phyloP scores from a whole-genome alignment of 2,113 vertebrate species.

The Pelecanus crispus region DNA sequence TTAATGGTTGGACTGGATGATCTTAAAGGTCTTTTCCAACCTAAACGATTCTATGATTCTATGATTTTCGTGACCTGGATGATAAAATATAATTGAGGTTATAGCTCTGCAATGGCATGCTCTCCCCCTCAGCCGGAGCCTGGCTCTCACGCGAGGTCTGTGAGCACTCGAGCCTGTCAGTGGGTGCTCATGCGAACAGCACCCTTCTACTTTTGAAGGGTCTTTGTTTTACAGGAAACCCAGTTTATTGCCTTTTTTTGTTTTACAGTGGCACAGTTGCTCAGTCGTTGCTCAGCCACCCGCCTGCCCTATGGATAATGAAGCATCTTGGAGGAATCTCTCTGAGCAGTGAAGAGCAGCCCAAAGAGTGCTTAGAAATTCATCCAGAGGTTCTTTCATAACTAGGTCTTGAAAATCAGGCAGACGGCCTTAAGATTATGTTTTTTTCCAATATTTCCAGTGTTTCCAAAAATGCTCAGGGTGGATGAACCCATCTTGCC shows the following conservation, averaged over 20 bases:
- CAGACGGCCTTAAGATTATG: neutral
- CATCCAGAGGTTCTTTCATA: neutral
- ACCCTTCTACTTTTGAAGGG: neutral
- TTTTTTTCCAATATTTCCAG: neutral
- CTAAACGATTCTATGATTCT: too few relatives aligned
- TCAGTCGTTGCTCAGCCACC: neutral
- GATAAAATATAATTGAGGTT: neutral
- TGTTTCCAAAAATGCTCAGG: neutral
- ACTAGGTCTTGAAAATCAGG: neutral
- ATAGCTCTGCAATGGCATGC: neutral
- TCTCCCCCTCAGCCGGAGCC: neutral
- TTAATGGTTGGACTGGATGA: too few relatives aligned
- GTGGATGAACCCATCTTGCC: neutral
- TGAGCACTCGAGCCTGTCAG: neutral
- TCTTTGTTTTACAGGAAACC: neutral
- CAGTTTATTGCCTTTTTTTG: neutral
- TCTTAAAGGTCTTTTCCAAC: too few relatives aligned
- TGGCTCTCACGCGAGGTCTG: accelerated
- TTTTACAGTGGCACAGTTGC: neutral
- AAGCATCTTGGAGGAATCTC: neutral
- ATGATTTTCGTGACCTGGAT: neutral
- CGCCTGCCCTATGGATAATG: neutral
- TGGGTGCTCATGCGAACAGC: neutral
- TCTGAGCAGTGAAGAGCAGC: neutral
- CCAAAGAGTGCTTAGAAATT: neutral